phyloP scores from a whole-genome alignment of 1,140 invertebrate species.

The Lepeophtheirus salmonis region DNA sequence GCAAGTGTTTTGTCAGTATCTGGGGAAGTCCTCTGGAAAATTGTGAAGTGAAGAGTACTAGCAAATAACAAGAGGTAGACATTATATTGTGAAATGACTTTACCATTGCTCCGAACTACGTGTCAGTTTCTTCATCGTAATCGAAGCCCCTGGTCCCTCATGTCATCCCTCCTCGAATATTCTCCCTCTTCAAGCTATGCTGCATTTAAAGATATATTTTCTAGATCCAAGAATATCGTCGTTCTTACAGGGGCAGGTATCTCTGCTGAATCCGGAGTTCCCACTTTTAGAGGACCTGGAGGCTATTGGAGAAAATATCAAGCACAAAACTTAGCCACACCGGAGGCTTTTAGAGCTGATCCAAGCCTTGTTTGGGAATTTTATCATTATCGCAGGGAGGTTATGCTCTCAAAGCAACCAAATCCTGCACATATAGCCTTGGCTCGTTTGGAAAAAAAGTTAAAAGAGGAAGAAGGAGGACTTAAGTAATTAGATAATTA shows the following conservation, averaged over 20 bases:
- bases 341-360: not conserved
- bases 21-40: too few relatives aligned
- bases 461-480: not conserved
- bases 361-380: constrained; percentile 51
- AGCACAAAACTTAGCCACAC: constrained; percentile 29
- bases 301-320: constrained; percentile 55
- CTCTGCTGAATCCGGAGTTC: constrained; percentile 52
- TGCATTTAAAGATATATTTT: constrained; percentile 37
- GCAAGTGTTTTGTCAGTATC: too few relatives aligned
- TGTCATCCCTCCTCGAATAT: constrained; percentile 11
- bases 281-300: constrained; percentile 54
- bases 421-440: constrained; percentile 35
- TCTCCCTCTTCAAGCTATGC: constrained; percentile 31
- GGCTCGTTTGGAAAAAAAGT: not conserved
- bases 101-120: too few relatives aligned
- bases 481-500: not conserved
- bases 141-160: too few relatives aligned
- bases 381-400: constrained; percentile 49
- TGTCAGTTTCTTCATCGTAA: too few relatives aligned
- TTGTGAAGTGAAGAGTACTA: too few relatives aligned
- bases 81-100: too few relatives aligned
- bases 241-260: constrained; percentile 43
- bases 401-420: constrained; percentile 40
- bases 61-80: too few relatives aligned
- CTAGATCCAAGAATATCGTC: constrained; percentile 38